Base-by-base conservation (phyloP, 2,113 vertebrate species). In the Forbesichthys papilliferus region DNA sequence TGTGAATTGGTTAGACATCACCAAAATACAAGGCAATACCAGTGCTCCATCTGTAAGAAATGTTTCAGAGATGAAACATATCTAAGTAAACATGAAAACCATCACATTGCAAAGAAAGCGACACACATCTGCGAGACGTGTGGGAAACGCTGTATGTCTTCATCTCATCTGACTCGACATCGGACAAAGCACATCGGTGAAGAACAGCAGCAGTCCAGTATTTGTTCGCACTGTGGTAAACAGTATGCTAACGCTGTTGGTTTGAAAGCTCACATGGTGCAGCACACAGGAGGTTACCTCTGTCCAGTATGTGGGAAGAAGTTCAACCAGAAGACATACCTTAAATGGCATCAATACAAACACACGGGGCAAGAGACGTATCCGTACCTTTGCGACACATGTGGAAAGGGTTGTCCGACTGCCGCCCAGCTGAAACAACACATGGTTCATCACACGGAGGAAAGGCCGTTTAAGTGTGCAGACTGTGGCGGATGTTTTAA, bases 261-360 rank as follows among this genome's bases (percentile, higher is more conserved):
- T 13, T 64, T 81, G 42, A 63, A 1, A 49, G 68, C 69, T 0
- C 81, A 80, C 5, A 71, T 68, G 71, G 57, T 71, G 56, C 72
- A 71, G 20, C 68, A 69, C 36, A 76, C 75, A 9, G 69, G 27
- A 5, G 75, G 78, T 0, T 78, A 66, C 48, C 61, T 64, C 0
- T 82, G 75, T 48, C 70, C 73, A 0, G 34, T 73, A 8, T 81
- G 75, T 11, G 65, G 73, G 8, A 81, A 69, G 58, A 78, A 71
- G 53, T 79, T 76, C 58, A 27, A 68, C 64, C 66, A 73, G 12
- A 78, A 71, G 33, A 62, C 52, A 1, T 64, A 60, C 63, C 48
- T 85, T 1, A 82, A 73, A 47, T 77, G 74, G 68, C 74, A 80
- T 51, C 47, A 78, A 67, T 47, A 74, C 0, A 83, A 71, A 76